Conservation (phyloP, 2,797 vertebrate species). For the Galagoides demidoff region DNA sequence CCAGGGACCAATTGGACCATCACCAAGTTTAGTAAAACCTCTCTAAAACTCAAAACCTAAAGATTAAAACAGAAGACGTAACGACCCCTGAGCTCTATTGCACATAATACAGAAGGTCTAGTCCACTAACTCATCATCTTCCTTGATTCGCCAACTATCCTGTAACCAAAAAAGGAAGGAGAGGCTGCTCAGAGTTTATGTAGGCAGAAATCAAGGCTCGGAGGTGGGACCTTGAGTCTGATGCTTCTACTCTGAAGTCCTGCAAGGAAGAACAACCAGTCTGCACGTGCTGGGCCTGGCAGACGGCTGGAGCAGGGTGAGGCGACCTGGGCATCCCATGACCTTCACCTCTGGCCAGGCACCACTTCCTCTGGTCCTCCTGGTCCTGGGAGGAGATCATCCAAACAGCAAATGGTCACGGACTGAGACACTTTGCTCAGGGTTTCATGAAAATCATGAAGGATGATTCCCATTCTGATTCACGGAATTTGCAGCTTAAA, state of each 20-base stretch:
- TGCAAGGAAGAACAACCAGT: neutral
- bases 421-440: neutral
- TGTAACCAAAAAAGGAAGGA: neutral
- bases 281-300: too few relatives aligned
- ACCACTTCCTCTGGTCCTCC: neutral
- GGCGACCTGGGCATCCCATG: neutral
- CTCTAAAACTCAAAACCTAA: neutral
- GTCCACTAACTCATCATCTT: neutral
- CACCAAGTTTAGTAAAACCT: neutral
- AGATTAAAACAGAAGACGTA: neutral
- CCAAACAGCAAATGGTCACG: neutral
- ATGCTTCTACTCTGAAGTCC: neutral
- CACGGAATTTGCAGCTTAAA: neutral
- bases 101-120: neutral
- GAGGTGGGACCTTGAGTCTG: neutral
- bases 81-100: neutral
- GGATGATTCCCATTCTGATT: neutral
- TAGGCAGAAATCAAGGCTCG: neutral
- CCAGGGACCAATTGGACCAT: neutral
- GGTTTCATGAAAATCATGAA: neutral
- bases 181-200: neutral
- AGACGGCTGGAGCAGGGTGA: rapidly evolving
- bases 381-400: neutral
- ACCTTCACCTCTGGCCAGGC: neutral
- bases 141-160: neutral